These are phyloP conservation scores for Vidua macroura DNA, from an alignment of 2,113 vertebrate species.

Conservation along the genomic window DNA sequence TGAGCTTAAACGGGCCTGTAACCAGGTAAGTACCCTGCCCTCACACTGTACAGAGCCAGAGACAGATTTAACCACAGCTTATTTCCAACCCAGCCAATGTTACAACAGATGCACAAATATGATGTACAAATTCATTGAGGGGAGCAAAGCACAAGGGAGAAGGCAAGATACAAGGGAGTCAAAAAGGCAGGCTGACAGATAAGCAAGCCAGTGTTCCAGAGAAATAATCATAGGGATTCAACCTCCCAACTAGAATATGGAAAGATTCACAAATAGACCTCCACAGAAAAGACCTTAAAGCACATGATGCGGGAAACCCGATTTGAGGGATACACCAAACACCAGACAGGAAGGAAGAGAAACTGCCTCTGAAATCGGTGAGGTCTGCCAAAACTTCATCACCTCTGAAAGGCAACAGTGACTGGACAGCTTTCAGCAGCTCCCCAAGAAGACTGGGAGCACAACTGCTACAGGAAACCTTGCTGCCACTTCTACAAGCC, in stretches of 20 bases:
- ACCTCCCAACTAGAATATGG: accelerated
- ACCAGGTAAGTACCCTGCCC: neutral
- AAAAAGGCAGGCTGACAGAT: neutral
- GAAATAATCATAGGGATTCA: neutral
- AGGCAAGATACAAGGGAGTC: neutral
- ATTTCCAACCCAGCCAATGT: neutral
- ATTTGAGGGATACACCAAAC: neutral
- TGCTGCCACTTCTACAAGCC: neutral
- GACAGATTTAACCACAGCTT: neutral
- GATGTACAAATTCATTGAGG: neutral
- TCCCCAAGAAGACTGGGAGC: neutral
- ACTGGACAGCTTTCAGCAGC: neutral
- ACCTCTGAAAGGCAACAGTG: neutral
- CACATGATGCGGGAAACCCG: accelerated
- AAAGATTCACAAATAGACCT: neutral
- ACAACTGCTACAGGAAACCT: neutral
- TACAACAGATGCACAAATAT: neutral
- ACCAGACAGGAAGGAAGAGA: neutral
- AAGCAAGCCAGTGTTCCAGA: neutral
- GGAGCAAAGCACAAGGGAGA: neutral
- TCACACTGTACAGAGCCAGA: neutral
- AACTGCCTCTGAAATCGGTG: neutral
- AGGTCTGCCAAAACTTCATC: neutral
- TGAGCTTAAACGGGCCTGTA: neutral
- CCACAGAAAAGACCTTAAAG: neutral